Base-by-base conservation (phyloP, 2,888 invertebrate species). In the Ypsolopha sequella region DNA sequence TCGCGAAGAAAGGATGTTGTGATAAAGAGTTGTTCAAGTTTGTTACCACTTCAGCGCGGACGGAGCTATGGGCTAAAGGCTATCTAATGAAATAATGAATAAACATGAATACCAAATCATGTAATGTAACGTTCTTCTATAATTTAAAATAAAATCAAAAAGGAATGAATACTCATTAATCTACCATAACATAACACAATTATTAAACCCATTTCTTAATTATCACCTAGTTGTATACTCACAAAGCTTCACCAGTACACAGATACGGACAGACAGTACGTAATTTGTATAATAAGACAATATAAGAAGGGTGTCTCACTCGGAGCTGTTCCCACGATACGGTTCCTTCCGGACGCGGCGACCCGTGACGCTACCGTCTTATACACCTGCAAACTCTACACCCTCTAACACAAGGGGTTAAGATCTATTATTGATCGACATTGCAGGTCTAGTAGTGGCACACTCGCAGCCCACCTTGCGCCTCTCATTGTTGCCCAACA, bases 321-420 rank as follows among this genome's bases (percentile, higher is more conserved):
- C 24, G 24, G 24, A 24, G 54, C 52, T 56, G 66, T 82, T 85
- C 85, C 76, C 85, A 85, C 84, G 81, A 56, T 56, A 52, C 59
- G 63, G 82, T 84, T 82, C 80, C 85, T 82, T 84, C 84, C 82
- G 80, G 73, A 75, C 68, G 64, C 76, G 66, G 63, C 76, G 84
- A 85, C 82, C 85, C 85, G 73, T 79, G 75, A 76, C 80, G 80
- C 81, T 77, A 80, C 79, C 66, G 81, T 77, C 79, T 80, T 45
- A n/a, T 36, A 50, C 41, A 49, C 8, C 7, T 44, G 51, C 48
- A 50, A 10, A 10, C 2, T 13, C 1, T 41, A n/a, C 44, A 36
- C 50, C 10, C 24, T 24, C 24, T 24, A 24, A 3, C 4, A 24
- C 24, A 24, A 24, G 24, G 24, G 24, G 24, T 24, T 24, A 24